Evolutionary conservation across 2,113 vertebrate genomes (phyloP).

Genomic region (Nanger granti): DNA sequence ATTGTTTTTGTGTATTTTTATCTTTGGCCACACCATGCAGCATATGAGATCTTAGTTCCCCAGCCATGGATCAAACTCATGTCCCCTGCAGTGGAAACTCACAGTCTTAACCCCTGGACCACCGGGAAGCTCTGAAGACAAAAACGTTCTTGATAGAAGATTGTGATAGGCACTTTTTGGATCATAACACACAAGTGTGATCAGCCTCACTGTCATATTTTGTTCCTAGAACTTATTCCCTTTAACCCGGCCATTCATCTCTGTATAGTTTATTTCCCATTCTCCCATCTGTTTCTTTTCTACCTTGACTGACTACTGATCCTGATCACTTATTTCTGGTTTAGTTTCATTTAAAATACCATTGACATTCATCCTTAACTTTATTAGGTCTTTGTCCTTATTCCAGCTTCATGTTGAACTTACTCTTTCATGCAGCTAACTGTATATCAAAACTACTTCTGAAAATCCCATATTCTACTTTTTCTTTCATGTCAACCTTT

Average conservation of each 20-base stretch:
- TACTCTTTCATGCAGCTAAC: neutral
- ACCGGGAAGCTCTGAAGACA: neutral
- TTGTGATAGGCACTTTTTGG: too few species aligned
- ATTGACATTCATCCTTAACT: too few species aligned
- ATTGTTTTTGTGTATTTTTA: neutral
- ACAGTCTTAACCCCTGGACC: neutral
- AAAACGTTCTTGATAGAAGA: neutral
- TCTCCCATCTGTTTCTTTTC: neutral
- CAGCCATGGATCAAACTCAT: neutral
- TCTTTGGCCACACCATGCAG: neutral
- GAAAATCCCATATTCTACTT: neutral
- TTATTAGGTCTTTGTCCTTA: neutral
- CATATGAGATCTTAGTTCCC: neutral
- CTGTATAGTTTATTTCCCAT: rapidly evolving
- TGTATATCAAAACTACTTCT: neutral
- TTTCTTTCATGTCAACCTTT: neutral
- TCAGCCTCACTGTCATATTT: rapidly evolving
- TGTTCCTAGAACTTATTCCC: rapidly evolving
- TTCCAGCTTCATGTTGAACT: neutral
- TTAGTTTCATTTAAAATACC: neutral
- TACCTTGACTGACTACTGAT: neutral
- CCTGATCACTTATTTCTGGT: too few species aligned
- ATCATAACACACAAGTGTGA: rapidly evolving
- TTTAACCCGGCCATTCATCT: neutral
- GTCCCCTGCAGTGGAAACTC: neutral